Evolutionary conservation across 1,140 invertebrate genomes (phyloP), one percentile per base, ranked within the genome.

Genomic region (Dreissena rostriformis): DNA sequence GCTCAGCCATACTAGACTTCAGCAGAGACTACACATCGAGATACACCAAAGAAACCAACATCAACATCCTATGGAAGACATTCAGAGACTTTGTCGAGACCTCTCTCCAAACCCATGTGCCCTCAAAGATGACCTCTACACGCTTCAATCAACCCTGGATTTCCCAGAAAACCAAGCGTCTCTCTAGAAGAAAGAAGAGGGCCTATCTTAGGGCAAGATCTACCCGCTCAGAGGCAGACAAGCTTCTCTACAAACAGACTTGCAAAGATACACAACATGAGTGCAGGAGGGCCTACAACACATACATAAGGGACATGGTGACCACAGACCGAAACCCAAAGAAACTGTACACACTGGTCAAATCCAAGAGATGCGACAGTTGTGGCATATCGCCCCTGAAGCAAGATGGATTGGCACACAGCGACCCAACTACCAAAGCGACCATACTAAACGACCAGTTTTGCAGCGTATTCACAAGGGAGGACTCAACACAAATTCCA

Each of bases 121-220:
- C 83, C 67, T 73, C 70, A 7, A 85, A 85, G 61, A 29, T 68
- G 14, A 57, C 57, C 22, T 39, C 70, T 5, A 19, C 39, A 5
- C 70, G 68, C 17, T 75, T 49, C 52, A 68, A 72, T 10, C 71
- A 74, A 22, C 77, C 76, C 61, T 85, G 76, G 66, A 66, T 85
- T 0, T 73, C 52, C 19, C 53, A 67, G 51, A 71, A 75, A 29
- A 53, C 39, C 29, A 85, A 80, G 51, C 70, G 51, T 0, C 26
- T 75, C 0, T 73, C 75, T 8, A 65, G 57, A 51, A 1, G 49
- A 55, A 84, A 71, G 73, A 71, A 85, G n/a, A 73, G 19, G 51
- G 83, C 76, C 11, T n/a, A n/a, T n/a, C 71, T 51, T 24, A 29
- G 14, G 14, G n/a, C n/a, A n/a, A 75, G 70, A 57, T 66, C 74